Conservation (phyloP, 1,140 invertebrate species). For the Ganaspis sp. region DNA sequence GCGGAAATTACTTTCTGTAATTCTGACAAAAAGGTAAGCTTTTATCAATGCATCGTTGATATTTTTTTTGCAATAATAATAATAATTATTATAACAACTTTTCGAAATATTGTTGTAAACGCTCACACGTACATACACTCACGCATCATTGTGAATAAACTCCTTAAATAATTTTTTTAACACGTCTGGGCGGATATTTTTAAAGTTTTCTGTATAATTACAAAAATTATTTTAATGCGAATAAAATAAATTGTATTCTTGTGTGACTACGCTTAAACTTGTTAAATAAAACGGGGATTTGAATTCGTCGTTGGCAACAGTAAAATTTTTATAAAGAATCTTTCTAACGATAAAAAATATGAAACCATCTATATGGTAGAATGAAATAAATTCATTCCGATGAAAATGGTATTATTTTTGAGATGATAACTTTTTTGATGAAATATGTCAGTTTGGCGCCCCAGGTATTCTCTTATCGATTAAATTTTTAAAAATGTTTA, state of each 20-base stretch:
- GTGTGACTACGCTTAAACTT: background rate
- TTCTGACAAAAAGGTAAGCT: background rate
- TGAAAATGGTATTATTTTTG: background rate
- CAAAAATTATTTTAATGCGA: conserved; percentile 18
- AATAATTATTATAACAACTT: no score
- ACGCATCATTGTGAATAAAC: background rate
- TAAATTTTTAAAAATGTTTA: background rate
- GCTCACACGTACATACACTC: background rate
- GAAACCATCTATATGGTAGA: no score
- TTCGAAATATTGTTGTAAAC: background rate
- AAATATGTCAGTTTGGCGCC: background rate
- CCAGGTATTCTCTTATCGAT: background rate
- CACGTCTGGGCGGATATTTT: conserved; percentile 13
- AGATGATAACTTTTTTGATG: background rate
- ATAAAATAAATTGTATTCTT: background rate
- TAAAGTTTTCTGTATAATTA: background rate
- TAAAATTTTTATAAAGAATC: no score
- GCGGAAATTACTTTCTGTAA: background rate
- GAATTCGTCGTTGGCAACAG: background rate
- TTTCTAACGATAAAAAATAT: no score
- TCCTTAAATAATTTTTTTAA: background rate
- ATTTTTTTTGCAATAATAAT: background rate
- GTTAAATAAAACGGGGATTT: background rate
- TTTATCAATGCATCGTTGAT: conserved; percentile 6
- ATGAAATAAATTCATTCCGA: no score